Conservation (phyloP, 2,113 vertebrate species). For the Podarcis cretensis region DNA sequence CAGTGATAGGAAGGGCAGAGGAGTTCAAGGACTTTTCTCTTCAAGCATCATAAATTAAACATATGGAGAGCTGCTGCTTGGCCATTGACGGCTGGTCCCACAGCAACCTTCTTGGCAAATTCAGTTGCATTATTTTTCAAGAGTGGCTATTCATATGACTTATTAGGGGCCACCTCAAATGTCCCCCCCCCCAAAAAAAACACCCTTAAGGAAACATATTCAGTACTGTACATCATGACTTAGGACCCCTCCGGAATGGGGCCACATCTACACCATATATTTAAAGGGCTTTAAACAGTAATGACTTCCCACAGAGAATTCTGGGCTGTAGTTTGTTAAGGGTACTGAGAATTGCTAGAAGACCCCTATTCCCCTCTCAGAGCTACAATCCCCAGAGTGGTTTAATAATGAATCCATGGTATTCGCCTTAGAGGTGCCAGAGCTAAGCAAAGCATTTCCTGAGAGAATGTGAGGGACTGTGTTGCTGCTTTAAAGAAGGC, state of each 20-base stretch:
- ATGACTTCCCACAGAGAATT: too few relatives aligned
- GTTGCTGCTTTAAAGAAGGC: not conserved
- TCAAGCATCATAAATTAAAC: not conserved
- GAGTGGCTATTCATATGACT: not conserved
- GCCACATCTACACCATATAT: not conserved
- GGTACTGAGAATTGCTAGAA: too few relatives aligned
- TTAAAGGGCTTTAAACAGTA: too few relatives aligned
- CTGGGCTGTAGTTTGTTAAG: too few relatives aligned
- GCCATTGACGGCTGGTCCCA: not conserved
- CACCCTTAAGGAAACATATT: not conserved
- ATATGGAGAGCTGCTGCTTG: not conserved
- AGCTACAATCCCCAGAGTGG: too few relatives aligned
- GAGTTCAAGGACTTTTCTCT: constrained; percentile 13
- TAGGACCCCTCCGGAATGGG: not conserved
- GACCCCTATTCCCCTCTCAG: too few relatives aligned
- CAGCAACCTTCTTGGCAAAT: not conserved
- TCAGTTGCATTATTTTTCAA: not conserved
- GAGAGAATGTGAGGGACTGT: not conserved
- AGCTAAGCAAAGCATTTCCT: not conserved
- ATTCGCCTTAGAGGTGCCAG: too few relatives aligned
- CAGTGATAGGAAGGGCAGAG: not conserved
- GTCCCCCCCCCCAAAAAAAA: not conserved
- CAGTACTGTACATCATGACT: not conserved
- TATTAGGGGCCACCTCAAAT: not conserved
- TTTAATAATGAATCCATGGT: too few relatives aligned